Conservation (phyloP, 2,888 invertebrate genomes). For the Phasia obesa region DNA sequence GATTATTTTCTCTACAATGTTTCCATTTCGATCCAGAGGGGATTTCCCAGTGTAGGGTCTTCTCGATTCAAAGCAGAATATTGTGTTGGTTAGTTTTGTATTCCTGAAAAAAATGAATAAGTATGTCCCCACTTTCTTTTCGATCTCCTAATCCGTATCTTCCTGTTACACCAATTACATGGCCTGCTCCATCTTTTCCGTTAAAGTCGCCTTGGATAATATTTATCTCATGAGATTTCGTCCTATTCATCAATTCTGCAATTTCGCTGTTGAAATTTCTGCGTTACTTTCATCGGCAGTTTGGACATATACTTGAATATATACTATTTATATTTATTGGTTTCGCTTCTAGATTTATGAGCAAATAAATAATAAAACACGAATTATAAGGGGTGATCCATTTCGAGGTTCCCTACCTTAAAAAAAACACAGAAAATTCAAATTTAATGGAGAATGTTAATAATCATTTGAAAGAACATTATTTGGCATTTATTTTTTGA, state of each 20-base stretch:
- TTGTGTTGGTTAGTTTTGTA: too few relatives aligned
- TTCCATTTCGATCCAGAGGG: neutral
- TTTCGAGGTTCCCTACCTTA: too few relatives aligned
- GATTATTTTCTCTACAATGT: neutral
- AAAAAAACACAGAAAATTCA: too few relatives aligned
- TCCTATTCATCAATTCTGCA: neutral
- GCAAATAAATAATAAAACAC: too few relatives aligned
- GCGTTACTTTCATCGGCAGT: neutral
- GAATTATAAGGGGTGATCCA: too few relatives aligned
- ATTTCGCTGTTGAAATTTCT: neutral
- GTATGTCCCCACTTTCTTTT: neutral
- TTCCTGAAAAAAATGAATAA: neutral
- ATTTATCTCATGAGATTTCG: neutral
- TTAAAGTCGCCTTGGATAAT: neutral
- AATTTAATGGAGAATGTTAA: too few relatives aligned
- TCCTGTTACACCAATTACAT: neutral
- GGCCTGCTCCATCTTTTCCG: neutral
- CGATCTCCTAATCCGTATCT: neutral
- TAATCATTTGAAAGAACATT: too few relatives aligned
- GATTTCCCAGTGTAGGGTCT: constrained; percentile 1
- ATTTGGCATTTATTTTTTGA: too few relatives aligned
- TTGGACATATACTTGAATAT: neutral
- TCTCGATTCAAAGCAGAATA: too few relatives aligned
- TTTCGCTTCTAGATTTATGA: too few relatives aligned
- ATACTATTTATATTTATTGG: too few relatives aligned